Conservation (phyloP, 2,888 invertebrate species). For the Mesorhabditis sp. region DNA sequence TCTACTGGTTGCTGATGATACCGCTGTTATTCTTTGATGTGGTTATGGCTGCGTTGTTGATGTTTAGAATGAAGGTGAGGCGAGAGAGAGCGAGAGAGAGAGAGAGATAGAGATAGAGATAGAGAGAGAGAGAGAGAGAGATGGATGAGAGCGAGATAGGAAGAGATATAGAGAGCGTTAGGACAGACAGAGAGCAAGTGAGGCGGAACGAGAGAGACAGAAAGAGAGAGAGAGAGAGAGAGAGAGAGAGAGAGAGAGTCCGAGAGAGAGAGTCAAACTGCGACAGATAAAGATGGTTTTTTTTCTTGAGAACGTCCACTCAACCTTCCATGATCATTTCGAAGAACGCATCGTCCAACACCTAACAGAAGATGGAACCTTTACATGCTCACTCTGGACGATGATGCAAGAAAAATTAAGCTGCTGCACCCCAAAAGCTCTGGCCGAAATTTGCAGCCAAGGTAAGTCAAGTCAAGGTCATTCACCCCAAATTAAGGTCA, state of each 20-base stretch:
- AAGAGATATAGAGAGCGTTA: too few relatives aligned
- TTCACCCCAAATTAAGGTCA: background rate
- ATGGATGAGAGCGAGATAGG: too few relatives aligned
- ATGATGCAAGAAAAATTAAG: background rate
- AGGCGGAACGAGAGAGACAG: too few relatives aligned
- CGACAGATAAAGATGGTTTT: too few relatives aligned
- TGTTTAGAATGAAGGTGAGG: slow-evolving; percentile 5
- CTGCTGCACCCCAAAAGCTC: background rate
- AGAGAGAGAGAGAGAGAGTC: too few relatives aligned
- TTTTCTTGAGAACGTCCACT: background rate
- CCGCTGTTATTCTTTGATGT: slow-evolving; percentile 21
- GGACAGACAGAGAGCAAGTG: too few relatives aligned
- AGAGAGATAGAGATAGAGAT: too few relatives aligned
- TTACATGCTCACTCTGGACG: background rate
- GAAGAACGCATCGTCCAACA: background rate
- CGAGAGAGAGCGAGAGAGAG: too few relatives aligned
- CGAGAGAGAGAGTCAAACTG: too few relatives aligned
- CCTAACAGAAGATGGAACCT: background rate
- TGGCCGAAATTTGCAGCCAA: background rate
- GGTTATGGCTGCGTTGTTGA: slow-evolving; percentile 17
- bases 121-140: too few relatives aligned
- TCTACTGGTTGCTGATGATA: slow-evolving; percentile 32
- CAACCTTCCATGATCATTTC: background rate
- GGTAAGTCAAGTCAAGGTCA: background rate
- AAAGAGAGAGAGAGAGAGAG: too few relatives aligned